Base-by-base conservation (phyloP, 2,113 vertebrate species). In the Lophotis ruficrista region DNA sequence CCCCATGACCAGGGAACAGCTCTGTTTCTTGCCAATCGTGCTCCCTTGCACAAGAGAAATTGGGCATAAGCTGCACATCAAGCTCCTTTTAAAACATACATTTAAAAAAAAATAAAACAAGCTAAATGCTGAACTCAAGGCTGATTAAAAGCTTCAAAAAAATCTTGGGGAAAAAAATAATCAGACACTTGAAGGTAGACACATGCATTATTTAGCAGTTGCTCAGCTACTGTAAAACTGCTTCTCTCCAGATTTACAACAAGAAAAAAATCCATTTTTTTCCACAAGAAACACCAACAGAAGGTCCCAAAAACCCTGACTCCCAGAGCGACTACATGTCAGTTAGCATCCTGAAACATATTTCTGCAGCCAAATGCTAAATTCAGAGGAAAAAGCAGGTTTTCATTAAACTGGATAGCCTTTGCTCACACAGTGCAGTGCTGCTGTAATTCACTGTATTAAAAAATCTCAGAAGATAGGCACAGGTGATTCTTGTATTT, bases 111-210 rank as follows among this genome's bases (percentile, higher is more conserved):
- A 43, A 58, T 6, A 69, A 64, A 72, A 38, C 38, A 62, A 62
- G 21, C 4, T 68, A 85, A 89, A 87, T 17, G 45, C 54, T 76
- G 69, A n/a, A 27, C 31, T 88, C 54, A 19, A 0, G 0, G 38
- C 25, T 87, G 80, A 94, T 94, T 88, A 96, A 93, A 90, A 93
- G 87, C 90, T 73, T 87, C 2, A 61, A 66, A 89, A 77, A 66
- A 79, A 30, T 18, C 71, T 41, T 78, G 33, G 35, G 35, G 8
- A 16, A 37, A 51, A 41, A 73, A 38, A 47, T 28, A 66, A 61
- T 41, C 71, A 51, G 80, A 64, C 70, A 64, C 72, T 73, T 45
- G 17, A 84, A 89, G 51, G 30, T 69, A 94, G 7, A 24, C 22
- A 53, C 50, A 86, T 79, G 58, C 28, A 90, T 69, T 94, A 93